A percentile compares a stretch with the other conserved stretches of the same genome.
Evolutionary conservation across 2,113 vertebrate genomes (phyloP).

Genomic region (Coreoperca whiteheadi): DNA sequence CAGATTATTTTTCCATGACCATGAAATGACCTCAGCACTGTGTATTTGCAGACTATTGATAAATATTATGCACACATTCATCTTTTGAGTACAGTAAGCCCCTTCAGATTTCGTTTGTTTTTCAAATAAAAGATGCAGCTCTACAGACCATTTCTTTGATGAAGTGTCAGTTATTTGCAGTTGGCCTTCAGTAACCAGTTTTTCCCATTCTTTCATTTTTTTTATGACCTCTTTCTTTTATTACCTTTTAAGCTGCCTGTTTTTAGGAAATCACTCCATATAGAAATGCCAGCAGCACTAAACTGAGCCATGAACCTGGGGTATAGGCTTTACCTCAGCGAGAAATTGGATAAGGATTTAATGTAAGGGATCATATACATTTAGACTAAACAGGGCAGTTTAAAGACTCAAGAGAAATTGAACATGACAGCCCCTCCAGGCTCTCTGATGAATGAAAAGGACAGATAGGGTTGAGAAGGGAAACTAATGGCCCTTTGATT

Average conservation of each 20-base stretch:
- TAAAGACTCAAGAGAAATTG: slow-evolving; percentile 64
- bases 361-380: slow-evolving; percentile 67
- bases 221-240: slow-evolving; percentile 65
- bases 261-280: slow-evolving; percentile 45
- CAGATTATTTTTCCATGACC: slow-evolving; percentile 74
- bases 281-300: slow-evolving; percentile 35
- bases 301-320: slow-evolving; percentile 38
- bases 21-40: slow-evolving; percentile 57
- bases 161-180: slow-evolving; percentile 66
- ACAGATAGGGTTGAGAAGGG: slow-evolving; percentile 49
- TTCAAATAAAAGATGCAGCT: slow-evolving; percentile 58
- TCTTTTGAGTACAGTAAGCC: slow-evolving; percentile 49
- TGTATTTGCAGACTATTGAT: slow-evolving; percentile 69
- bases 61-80: slow-evolving; percentile 71
- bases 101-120: slow-evolving; percentile 61
- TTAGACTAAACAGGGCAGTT: slow-evolving; percentile 69
- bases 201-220: slow-evolving; percentile 57
- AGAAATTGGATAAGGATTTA: slow-evolving; percentile 70
- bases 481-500: slow-evolving; percentile 72
- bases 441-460: slow-evolving; percentile 52
- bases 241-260: slow-evolving; percentile 50
- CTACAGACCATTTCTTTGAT: slow-evolving; percentile 50
- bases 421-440: slow-evolving; percentile 68
- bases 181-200: slow-evolving; percentile 36
- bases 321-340: slow-evolving; percentile 51